Percentiles rank a stretch among this genome's conserved stretches.
Conservation (phyloP, 2,797 vertebrate species). For the Aythya fuligula region DNA sequence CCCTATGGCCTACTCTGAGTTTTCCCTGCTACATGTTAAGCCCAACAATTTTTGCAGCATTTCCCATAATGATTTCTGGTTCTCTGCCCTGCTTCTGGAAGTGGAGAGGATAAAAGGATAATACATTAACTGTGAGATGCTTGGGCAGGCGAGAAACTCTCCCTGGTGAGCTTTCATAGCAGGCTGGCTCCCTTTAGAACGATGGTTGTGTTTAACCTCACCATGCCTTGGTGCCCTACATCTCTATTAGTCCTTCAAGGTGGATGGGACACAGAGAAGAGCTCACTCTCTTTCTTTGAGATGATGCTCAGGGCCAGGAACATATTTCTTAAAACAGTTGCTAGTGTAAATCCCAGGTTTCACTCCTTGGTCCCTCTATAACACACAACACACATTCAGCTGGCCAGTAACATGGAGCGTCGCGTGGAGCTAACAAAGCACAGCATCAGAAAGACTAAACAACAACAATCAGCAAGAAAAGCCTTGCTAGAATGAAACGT, state of each 20-base stretch:
- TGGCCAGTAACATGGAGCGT: not conserved
- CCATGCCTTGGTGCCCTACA: not conserved
- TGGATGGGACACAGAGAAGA: not conserved
- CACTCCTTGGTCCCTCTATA: not conserved
- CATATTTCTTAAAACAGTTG: not conserved
- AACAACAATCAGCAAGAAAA: not conserved
- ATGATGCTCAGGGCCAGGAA: not conserved
- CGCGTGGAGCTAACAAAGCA: not conserved
- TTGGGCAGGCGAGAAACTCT: not conserved
- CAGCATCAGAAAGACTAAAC: not conserved
- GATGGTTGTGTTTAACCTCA: not conserved
- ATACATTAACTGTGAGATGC: not conserved
- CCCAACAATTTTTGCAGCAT: not conserved
- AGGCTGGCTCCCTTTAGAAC: not conserved
- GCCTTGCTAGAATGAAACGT: not conserved
- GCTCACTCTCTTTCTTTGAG: not conserved
- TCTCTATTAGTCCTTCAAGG: not conserved
- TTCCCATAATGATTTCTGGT: not conserved
- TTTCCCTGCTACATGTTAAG: not conserved
- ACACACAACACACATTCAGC: rapidly evolving
- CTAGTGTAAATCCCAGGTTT: not conserved
- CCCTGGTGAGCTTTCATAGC: not conserved
- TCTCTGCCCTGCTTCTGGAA: not conserved
- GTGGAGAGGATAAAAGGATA: not conserved
- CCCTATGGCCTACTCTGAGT: not conserved